phyloP scores from a whole-genome alignment of 2,888 invertebrate genomes.

The Lumbricus terrestris region DNA sequence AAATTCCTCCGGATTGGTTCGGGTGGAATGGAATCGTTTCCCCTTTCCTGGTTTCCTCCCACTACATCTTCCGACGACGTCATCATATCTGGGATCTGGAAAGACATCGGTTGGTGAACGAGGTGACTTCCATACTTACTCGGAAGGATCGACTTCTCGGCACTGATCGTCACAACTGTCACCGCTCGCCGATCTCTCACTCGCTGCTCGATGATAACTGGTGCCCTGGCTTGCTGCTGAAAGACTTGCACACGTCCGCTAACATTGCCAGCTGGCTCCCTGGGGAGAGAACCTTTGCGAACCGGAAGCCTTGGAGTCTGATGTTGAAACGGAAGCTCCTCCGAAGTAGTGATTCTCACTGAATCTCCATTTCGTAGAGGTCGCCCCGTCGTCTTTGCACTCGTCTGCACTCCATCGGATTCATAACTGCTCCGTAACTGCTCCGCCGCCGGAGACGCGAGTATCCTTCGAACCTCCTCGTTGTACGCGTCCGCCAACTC shows the following conservation, averaged over 20 bases:
- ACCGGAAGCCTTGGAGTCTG: not conserved
- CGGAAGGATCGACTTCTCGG: not conserved
- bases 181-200: not conserved
- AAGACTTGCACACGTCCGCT: not conserved
- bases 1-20: not conserved
- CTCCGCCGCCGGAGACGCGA: not conserved
- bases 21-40: not conserved
- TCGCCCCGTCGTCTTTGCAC: not conserved
- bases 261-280: not conserved
- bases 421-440: no score
- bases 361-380: not conserved
- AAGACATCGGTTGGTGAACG: not conserved
- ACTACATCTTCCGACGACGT: not conserved
- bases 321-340: not conserved
- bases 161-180: not conserved
- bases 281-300: not conserved
- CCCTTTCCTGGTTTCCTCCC: not conserved
- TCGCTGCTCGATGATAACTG: constrained; percentile 7
- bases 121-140: not conserved
- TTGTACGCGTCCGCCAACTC: not conserved
- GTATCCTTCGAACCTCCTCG: not conserved
- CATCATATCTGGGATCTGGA: not conserved
- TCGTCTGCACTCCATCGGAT: not conserved
- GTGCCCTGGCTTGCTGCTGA: not conserved
- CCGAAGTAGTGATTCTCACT: not conserved